phyloP scores from a whole-genome alignment of 2,113 vertebrate species.

The Ptychochromis oligacanthus region DNA sequence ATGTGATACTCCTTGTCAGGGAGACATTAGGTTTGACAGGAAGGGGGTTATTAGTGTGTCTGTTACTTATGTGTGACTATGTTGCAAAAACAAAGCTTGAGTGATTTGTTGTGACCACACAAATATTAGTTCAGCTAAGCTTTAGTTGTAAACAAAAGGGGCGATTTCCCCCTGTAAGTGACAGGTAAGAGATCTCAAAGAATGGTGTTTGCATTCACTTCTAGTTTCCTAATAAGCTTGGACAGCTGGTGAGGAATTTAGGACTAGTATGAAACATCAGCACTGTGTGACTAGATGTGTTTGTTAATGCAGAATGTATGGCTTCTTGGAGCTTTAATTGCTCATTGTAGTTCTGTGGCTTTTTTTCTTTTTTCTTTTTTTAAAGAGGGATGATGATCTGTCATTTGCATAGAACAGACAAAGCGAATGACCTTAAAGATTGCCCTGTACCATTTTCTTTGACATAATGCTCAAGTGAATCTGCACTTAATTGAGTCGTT shows the following conservation, averaged over 20 bases:
- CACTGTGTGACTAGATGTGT: conserved; percentile 53
- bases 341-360: conserved; percentile 58
- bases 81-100: conserved; percentile 65
- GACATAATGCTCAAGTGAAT: not conserved
- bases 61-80: conserved; percentile 52
- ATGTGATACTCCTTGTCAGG: conserved; percentile 21
- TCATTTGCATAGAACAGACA: conserved; percentile 16
- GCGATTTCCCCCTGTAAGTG: conserved; percentile 58
- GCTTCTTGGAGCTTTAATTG: conserved; percentile 72
- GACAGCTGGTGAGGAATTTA: conserved; percentile 72
- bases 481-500: not conserved
- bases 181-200: conserved; percentile 66
- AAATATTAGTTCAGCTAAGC: conserved; percentile 80
- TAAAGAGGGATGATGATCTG: conserved; percentile 57
- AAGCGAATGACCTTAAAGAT: conserved; percentile 2
- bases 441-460: not conserved
- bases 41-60: conserved; percentile 19
- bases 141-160: conserved; percentile 66
- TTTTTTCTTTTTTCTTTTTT: conserved; percentile 51
- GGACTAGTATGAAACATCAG: conserved; percentile 53
- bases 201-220: conserved; percentile 71
- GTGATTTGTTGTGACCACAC: conserved; percentile 72
- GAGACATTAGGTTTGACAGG: conserved; percentile 10
- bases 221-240: conserved; percentile 59
- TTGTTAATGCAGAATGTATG: conserved; percentile 78